Evolutionary conservation across 1,140 invertebrate species (phyloP).

Genomic region (Drosophila fuyamai): DNA sequence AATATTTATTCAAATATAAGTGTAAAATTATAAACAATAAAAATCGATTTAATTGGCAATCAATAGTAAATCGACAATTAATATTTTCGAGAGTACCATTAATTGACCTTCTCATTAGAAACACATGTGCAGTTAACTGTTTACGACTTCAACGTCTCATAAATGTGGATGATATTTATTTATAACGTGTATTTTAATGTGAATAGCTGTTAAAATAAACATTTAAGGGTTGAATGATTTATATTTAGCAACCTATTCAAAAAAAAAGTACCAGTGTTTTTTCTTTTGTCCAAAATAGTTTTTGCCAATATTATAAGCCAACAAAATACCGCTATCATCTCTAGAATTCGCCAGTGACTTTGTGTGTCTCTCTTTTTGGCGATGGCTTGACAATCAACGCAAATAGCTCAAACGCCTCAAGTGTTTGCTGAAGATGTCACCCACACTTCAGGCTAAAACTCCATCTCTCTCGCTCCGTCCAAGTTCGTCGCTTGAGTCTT

Average conservation of each 20-base stretch:
- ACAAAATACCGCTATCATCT: conserved; percentile 11
- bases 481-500: conserved; percentile 80
- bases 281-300: too few species aligned
- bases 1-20: neutral
- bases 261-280: too few species aligned
- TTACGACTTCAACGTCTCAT: neutral
- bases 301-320: too few species aligned
- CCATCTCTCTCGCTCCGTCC: conserved; percentile 11
- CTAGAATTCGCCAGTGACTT: conserved; percentile 15
- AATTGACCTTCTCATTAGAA: conserved; percentile 4
- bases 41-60: conserved; percentile 2
- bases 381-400: conserved; percentile 78
- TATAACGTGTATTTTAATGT: neutral
- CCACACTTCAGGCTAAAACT: conserved; percentile 70
- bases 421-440: conserved; percentile 83
- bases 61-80: conserved; percentile 1
- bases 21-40: neutral
- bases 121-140: neutral
- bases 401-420: conserved; percentile 83
- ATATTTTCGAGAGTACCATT: neutral
- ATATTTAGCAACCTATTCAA: too few species aligned
- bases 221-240: neutral
- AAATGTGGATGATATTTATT: conserved; percentile 1
- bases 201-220: neutral
- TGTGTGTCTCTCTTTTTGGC: conserved; percentile 34